These are phyloP conservation scores for Misgurnus anguillicaudatus DNA, from an alignment of 2,113 vertebrate species.

Conservation along the genomic window DNA sequence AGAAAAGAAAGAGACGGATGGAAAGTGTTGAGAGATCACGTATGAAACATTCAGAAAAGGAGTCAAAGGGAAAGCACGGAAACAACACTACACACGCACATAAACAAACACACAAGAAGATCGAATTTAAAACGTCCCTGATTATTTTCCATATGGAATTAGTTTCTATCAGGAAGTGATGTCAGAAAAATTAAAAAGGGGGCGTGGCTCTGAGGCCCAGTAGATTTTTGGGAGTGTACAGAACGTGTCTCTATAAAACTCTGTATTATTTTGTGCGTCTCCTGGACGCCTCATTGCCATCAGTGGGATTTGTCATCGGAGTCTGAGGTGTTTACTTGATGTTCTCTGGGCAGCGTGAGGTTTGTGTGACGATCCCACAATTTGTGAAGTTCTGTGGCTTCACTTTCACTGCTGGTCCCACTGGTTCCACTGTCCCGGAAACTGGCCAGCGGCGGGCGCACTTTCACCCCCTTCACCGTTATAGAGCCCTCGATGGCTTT, in stretches of 20 bases:
- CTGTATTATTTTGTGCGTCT: neutral
- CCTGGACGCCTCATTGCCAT: conserved; percentile 6
- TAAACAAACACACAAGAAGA: no score
- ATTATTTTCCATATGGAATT: conserved; percentile 7
- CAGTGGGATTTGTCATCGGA: conserved; percentile 85
- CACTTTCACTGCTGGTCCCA: conserved; percentile 79
- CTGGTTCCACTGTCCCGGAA: conserved; percentile 92
- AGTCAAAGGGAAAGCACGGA: neutral
- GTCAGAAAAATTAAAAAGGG: neutral
- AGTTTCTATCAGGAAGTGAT: conserved; percentile 14
- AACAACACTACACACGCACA: neutral
- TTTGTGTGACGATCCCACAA: conserved; percentile 90
- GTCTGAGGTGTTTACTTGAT: conserved; percentile 73
- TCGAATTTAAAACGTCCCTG: neutral
- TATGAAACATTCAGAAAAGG: neutral
- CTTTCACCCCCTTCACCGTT: conserved; percentile 90
- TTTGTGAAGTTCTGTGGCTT: conserved; percentile 90
- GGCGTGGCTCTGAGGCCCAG: neutral
- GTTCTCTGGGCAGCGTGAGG: conserved; percentile 83
- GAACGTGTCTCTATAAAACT: neutral
- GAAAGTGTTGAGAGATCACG: neutral
- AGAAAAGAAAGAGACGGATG: neutral
- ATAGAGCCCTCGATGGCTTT: conserved; percentile 97
- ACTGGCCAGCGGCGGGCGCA: conserved; percentile 91
- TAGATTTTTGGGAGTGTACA: neutral